Evolutionary conservation across 2,888 invertebrate genomes (phyloP), one percentile per base, ranked within the genome.

Genomic region (Drosophila neoperkinsi): DNA sequence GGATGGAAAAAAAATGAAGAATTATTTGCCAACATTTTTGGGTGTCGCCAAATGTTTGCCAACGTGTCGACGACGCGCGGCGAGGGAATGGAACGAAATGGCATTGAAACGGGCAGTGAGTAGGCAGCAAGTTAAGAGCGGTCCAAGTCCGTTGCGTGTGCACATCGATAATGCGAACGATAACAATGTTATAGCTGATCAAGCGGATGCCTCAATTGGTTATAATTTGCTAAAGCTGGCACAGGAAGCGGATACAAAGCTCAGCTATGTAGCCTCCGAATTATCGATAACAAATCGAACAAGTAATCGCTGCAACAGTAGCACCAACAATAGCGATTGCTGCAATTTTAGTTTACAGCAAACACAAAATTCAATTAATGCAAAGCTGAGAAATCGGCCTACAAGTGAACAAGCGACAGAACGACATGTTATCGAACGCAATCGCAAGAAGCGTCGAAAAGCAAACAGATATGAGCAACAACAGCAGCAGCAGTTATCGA

Each of bases 11-110:
- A 68, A 50, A 41, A 7, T 56, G 38, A 21, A 81, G 9, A 77
- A 52, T 64, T 76, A 56, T 71, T 66, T 51, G 43, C 61, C 78
- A 56, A 88, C 92, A 25, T 92, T 92, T 81, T 63, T 91, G n/a
- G 92, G 92, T 9, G 87, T 92, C n/a, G 89, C 91, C 7, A 74
- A 82, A 64, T 77, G 81, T 28, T 79, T 88, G 50, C 79, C 83
- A 59, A 84, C 84, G 3, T 86, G 82, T 61, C 76, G 78, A 11
- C 67, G 28, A 67, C 65, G 25, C 1, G 56, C 63, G 61, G 41
- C 36, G 18, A 5, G 53, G 36, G 25, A 46, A 60, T 4, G 49
- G 52, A 57, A 38, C 28, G 34, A 77, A 49, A 34, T 4, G 28
- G 9, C 9, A 16, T 25, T 46, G 16, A 25, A 46, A 46, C 25